Evolutionary conservation across 2,113 vertebrate genomes (phyloP).

Genomic region (Camelus dromedarius): DNA sequence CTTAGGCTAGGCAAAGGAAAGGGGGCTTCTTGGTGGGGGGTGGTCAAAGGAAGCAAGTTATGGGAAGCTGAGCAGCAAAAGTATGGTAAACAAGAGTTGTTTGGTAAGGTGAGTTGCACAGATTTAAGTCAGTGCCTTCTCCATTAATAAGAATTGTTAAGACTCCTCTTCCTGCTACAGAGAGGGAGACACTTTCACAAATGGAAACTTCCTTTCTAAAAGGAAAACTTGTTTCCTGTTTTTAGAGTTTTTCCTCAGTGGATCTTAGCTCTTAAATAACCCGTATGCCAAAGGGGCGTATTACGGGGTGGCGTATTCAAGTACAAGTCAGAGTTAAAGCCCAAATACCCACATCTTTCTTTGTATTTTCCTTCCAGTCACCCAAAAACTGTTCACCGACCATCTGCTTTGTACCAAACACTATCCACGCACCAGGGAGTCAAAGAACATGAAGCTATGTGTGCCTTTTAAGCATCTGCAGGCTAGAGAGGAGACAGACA

Average conservation of each 20-base stretch:
- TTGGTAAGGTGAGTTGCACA: no score
- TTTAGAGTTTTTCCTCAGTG: not conserved
- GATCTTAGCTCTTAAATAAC: not conserved
- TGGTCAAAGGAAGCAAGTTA: not conserved
- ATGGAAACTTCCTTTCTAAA: not conserved
- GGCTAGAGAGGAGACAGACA: not conserved
- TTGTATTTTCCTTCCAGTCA: not conserved
- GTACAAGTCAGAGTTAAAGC: not conserved
- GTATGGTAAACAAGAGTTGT: not conserved
- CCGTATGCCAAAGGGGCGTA: not conserved
- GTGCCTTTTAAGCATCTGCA: no score
- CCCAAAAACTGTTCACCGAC: not conserved
- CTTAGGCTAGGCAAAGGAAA: not conserved
- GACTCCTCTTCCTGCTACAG: not conserved
- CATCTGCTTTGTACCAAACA: not conserved
- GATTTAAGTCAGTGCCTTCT: not conserved
- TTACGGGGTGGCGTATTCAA: no score
- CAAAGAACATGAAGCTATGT: not conserved
- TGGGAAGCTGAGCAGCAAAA: not conserved
- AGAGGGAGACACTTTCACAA: not conserved
- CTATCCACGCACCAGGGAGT: rapidly evolving
- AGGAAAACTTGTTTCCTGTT: not conserved
- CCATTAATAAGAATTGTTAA: not conserved
- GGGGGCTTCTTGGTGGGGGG: not conserved
- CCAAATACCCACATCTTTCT: not conserved